Evolutionary conservation across 2,113 vertebrate genomes (phyloP).

Genomic region (Nannobrachium achirus): DNA sequence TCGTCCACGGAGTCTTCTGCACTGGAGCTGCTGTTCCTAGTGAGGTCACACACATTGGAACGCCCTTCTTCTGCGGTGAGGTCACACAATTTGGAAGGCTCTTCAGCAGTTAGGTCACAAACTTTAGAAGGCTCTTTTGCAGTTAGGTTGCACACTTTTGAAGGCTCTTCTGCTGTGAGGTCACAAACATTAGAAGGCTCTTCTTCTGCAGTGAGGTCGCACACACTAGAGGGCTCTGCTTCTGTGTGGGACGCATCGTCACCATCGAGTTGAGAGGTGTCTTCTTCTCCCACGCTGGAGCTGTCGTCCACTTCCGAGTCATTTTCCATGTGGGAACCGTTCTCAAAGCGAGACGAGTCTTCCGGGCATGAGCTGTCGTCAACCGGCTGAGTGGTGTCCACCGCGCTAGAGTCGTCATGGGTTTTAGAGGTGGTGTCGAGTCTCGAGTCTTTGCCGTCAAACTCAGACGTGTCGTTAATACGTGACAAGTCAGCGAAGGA

Average conservation of each 20-base stretch:
- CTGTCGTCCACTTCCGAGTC: slow-evolving; percentile 9
- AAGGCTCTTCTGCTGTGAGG: too few species aligned
- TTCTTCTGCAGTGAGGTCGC: slow-evolving; percentile 50
- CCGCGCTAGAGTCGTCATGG: slow-evolving; percentile 45
- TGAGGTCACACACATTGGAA: slow-evolving; percentile 45
- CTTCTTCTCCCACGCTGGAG: slow-evolving; percentile 35
- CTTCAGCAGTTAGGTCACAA: too few species aligned
- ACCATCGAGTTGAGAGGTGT: slow-evolving; percentile 39
- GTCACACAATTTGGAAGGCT: too few species aligned
- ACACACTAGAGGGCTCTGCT: slow-evolving; percentile 33
- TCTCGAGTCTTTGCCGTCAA: slow-evolving; percentile 33
- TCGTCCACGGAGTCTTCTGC: slow-evolving; percentile 54
- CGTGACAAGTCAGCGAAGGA: slow-evolving; percentile 47
- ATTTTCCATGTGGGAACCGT: slow-evolving; percentile 8
- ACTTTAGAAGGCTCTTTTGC: too few species aligned
- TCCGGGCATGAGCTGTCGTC: slow-evolving; percentile 38
- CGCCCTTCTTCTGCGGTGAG: too few species aligned
- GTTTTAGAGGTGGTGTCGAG: slow-evolving; percentile 36
- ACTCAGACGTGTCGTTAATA: slow-evolving; percentile 33
- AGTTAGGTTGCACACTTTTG: too few species aligned
- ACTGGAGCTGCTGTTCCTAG: slow-evolving; percentile 42
- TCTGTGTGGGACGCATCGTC: slow-evolving; percentile 24
- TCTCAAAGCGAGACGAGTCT: slow-evolving; percentile 46
- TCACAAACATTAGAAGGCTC: too few species aligned
- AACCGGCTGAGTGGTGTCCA: slow-evolving; percentile 35